phyloP scores from a whole-genome alignment of 2,113 vertebrate genomes.

The Pantherophis guttatus region DNA sequence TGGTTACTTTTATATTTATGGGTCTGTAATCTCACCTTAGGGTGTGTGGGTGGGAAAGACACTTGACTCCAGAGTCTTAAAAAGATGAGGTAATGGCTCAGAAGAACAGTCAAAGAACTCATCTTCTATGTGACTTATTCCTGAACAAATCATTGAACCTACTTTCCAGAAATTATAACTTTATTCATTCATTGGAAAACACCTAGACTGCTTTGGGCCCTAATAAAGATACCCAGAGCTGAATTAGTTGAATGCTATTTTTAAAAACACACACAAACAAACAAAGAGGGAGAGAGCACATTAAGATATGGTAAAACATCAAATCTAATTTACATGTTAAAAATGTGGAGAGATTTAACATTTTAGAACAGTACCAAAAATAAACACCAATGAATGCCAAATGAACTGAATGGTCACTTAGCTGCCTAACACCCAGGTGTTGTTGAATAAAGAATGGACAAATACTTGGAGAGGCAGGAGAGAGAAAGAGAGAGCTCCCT shows the following conservation, averaged over 20 bases:
- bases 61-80: not conserved
- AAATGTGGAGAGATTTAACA: not conserved
- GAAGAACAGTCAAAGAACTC: not conserved
- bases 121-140: not conserved
- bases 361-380: not conserved
- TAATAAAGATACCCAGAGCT: not conserved
- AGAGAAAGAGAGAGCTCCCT: too few species aligned
- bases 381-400: not conserved
- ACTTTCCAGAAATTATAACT: not conserved
- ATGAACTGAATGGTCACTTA: not conserved
- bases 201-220: not conserved
- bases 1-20: not conserved
- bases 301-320: not conserved
- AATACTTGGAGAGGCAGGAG: not conserved
- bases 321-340: not conserved
- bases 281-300: too few species aligned
- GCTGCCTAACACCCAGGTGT: not conserved
- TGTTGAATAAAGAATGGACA: not conserved
- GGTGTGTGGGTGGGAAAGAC: not conserved
- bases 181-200: not conserved
- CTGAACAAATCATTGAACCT: not conserved
- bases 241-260: not conserved
- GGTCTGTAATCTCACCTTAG: not conserved
- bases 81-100: not conserved
- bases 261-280: not conserved